Percentiles rank a stretch among this genome's conserved stretches.
Evolutionary conservation across 2,113 vertebrate genomes (phyloP).

Genomic region (Madoqua kirkii): DNA sequence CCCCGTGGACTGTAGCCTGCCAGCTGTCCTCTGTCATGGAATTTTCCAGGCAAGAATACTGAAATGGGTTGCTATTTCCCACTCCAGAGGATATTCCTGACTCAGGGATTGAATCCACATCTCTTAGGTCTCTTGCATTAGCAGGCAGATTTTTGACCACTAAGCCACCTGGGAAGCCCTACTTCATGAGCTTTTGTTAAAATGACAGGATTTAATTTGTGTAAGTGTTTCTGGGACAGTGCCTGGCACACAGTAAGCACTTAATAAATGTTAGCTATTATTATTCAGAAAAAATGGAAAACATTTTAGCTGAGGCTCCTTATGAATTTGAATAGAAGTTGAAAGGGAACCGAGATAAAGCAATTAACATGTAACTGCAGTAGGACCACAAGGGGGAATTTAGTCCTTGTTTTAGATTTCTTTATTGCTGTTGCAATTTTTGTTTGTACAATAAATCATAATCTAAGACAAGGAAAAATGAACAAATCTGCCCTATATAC

Average conservation of each 20-base stretch:
- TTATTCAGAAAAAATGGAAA: not conserved
- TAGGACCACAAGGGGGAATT: not conserved
- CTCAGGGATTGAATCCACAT: not conserved
- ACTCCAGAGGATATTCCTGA: not conserved
- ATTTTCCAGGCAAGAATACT: not conserved
- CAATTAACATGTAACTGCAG: not conserved
- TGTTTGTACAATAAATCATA: conserved; percentile 37
- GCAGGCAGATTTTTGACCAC: not conserved
- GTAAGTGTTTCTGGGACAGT: conserved; percentile 2
- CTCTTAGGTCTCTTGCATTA: not conserved
- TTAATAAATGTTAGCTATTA: conserved; percentile 1
- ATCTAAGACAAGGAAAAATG: conserved; percentile 8
- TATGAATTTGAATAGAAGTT: not conserved
- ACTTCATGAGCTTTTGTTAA: not conserved
- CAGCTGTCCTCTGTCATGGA: not conserved
- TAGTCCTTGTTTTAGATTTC: conserved; percentile 18
- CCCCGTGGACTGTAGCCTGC: not conserved
- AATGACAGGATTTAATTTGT: conserved; percentile 24
- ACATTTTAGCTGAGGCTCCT: not conserved
- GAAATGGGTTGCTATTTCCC: not conserved
- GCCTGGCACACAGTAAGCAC: not conserved
- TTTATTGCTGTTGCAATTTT: conserved; percentile 24
- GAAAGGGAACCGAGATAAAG: not conserved
- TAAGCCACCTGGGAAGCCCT: not conserved
- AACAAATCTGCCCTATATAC: not conserved